phyloP scores from a whole-genome alignment of 2,113 vertebrate species.

The Otolemur garnettii region DNA sequence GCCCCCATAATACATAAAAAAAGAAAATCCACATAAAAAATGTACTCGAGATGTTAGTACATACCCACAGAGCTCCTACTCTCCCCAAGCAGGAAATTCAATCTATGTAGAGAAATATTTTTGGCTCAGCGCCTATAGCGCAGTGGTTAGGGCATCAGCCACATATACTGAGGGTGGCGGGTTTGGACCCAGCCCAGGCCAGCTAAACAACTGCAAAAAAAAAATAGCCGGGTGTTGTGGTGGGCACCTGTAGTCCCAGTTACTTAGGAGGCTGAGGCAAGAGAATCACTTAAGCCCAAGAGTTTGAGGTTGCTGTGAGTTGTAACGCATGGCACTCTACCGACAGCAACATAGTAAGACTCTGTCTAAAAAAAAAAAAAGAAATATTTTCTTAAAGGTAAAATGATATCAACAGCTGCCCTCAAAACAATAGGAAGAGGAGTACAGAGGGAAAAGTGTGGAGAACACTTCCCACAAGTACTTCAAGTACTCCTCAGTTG shows the following conservation, averaged over 20 bases:
- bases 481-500: neutral
- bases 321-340: too few species aligned
- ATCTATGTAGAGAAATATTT: neutral
- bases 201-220: too few species aligned
- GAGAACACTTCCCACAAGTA: neutral
- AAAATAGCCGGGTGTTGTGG: too few species aligned
- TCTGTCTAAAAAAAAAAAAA: too few species aligned
- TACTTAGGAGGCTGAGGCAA: too few species aligned
- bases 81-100: neutral
- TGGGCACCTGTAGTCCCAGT: too few species aligned
- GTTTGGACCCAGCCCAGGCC: too few species aligned
- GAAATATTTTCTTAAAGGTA: neutral
- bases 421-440: neutral
- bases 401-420: neutral
- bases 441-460: neutral
- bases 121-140: neutral
- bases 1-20: neutral
- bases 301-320: too few species aligned
- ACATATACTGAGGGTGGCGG: too few species aligned
- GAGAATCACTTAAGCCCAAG: too few species aligned
- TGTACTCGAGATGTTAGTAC: neutral
- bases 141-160: too few species aligned
- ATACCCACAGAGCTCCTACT: neutral
- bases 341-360: too few species aligned
- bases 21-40: neutral